Base-by-base conservation (phyloP, 2,888 invertebrate genomes). In the Cosmia trapezina region DNA sequence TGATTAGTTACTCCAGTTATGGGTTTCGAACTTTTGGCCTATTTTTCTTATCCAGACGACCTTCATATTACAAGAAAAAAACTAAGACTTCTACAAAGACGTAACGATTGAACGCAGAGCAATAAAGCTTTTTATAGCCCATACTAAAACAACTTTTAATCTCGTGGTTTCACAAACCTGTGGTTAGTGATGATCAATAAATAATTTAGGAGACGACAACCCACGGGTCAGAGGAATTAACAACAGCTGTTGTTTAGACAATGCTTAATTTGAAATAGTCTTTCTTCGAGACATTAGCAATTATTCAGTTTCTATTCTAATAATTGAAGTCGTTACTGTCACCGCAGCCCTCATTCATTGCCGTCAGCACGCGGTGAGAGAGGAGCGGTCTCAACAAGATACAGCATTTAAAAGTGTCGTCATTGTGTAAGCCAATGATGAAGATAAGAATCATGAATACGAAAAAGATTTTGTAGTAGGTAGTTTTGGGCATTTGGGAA, bases 101-200 rank as follows among this genome's bases (percentile, higher is more conserved):
- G 33, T 43, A 28, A 28, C 33, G 33, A 73, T 54, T 59, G 57
- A 67, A 62, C 7, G 63, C 22, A 11, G n/a, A 76, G 78, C 82
- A 77, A 71, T 73, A 62, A 73, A 76, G n/a, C 53, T 61, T 76
- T 75, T 83, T 82, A 85, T 73, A 49, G 70, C 62, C 22, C 9
- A 70, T 17, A 64, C 73, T 73, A 79, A 79, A 82, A 76, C 17
- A 41, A 53, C 33, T 53, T 79, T 64, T 73, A 74, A 80, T 70
- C 45, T 64, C 17, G 75, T 51, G 75, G 76, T 78, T 69, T 54
- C 59, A 61, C 59, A 75, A 71, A 76, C 57, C 41, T 56, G 56
- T 12, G 47, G 67, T 70, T 56, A 71, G 61, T 78, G 78, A 76
- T 75, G 70, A 54, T 51, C 65, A 64, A 83, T 83, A 81, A 83